Conservation (phyloP, 1,140 invertebrate genomes). For the Sycophaga agraensis region DNA sequence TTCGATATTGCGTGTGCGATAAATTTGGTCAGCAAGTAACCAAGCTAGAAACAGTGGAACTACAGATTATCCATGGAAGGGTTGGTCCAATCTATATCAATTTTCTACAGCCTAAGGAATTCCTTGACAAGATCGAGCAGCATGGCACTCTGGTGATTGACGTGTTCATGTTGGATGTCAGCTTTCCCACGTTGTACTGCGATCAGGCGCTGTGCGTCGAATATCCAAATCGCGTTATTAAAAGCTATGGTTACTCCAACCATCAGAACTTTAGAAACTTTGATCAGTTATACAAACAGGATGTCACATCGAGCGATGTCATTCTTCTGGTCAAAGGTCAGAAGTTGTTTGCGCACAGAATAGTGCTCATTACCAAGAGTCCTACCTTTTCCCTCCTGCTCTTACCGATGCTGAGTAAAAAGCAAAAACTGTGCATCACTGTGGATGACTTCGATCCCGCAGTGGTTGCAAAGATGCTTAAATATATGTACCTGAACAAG, state of each 20-base stretch:
- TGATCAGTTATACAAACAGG: background rate
- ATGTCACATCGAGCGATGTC: background rate
- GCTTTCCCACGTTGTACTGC: too few relatives aligned
- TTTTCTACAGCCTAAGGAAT: background rate
- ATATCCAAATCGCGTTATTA: too few relatives aligned
- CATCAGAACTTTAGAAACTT: background rate
- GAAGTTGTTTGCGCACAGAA: background rate
- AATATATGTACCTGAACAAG: background rate
- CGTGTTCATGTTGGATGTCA: background rate
- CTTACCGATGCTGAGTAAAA: too few relatives aligned
- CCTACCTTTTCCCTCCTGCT: too few relatives aligned
- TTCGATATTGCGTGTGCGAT: background rate
- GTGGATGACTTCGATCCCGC: background rate
- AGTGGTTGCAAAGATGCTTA: background rate
- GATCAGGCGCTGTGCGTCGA: too few relatives aligned
- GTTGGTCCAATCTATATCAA: background rate
- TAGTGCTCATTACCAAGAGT: too few relatives aligned
- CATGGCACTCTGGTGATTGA: background rate
- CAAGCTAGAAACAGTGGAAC: background rate
- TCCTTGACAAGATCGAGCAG: background rate
- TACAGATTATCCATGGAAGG: background rate
- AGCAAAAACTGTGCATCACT: background rate
- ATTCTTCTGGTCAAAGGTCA: background rate
- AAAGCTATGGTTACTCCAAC: too few relatives aligned
- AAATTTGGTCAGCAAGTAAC: background rate